Conservation (phyloP, 2,888 invertebrate species). For the Plebejus argus region DNA sequence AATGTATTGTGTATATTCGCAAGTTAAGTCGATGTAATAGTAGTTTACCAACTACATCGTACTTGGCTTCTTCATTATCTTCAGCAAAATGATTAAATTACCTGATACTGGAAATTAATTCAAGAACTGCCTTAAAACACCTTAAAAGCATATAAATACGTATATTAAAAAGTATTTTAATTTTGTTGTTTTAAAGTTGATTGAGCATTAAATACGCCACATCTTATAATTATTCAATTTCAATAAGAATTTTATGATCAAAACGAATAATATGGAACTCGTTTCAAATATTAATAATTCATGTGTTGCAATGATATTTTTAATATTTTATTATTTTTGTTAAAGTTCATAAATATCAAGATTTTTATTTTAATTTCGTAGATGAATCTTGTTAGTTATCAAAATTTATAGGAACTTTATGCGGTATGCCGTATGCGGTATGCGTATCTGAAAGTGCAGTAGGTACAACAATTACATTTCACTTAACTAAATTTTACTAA, state of each 20-base stretch:
- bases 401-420: neutral
- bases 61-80: neutral
- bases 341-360: neutral
- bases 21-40: no score
- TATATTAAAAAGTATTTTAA: neutral
- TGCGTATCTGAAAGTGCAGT: neutral
- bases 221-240: slow-evolving; percentile 6
- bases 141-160: neutral
- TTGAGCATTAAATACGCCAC: neutral
- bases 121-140: neutral
- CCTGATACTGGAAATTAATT: neutral
- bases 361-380: neutral
- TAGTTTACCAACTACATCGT: neutral
- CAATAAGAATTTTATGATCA: slow-evolving; percentile 6
- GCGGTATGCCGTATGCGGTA: no score
- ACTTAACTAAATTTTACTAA: no score
- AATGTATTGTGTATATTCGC: neutral
- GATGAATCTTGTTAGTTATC: neutral
- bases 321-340: neutral
- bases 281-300: slow-evolving; percentile 2
- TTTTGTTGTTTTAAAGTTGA: neutral
- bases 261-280: neutral
- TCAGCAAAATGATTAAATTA: neutral
- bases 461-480: no score
- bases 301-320: neutral